Evolutionary conservation across 2,797 vertebrate species (phyloP), one percentile per base, ranked within the genome.

Genomic region (Merluccius polli): DNA sequence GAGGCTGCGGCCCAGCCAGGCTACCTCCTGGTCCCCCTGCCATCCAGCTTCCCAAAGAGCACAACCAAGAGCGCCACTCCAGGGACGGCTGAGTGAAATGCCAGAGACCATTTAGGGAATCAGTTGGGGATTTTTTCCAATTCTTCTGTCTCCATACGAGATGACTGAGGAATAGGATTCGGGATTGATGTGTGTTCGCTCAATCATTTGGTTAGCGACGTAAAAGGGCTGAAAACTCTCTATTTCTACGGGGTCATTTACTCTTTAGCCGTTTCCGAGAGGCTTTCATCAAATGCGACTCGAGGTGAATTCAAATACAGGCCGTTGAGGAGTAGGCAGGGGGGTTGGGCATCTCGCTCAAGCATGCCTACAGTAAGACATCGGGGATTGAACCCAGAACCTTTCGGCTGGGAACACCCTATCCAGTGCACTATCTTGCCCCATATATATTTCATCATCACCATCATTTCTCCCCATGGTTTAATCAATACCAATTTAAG

Each of bases 401-500:
- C 48, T n/a, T 35, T n/a, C 18, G 48, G 13, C 41, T 48, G 41
- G 41, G 44, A 59, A 81, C 73, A 80, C 71, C 70, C 73, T 80
- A 29, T 18, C 31, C 31, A 33, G 32, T 74, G 24, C 84, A 85
- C 81, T 70, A 59, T n/a, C 52, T 24, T 24, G 52, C 52, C 52
- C 52, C 52, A 52, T 12, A 38, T 59, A 59, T 59, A 59, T 59
- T 59, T 59, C 21, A 59, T 59, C 72, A 72, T 75, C 79, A 90
- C 92, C 87, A n/a, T 24, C 12, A 68, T 68, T 68, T 68, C 27
- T 31, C 65, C 27, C 81, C 79, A 82, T 89, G 87, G 87, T 80
- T 87, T 76, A 83, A 90, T 94, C 94, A 90, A 93, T 94, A 93
- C 81, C 84, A 90, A 90, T 91, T 90, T 90, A 93, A 90, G 75